phyloP scores from a whole-genome alignment of 2,888 invertebrate genomes.

The Diplolepis rosae region DNA sequence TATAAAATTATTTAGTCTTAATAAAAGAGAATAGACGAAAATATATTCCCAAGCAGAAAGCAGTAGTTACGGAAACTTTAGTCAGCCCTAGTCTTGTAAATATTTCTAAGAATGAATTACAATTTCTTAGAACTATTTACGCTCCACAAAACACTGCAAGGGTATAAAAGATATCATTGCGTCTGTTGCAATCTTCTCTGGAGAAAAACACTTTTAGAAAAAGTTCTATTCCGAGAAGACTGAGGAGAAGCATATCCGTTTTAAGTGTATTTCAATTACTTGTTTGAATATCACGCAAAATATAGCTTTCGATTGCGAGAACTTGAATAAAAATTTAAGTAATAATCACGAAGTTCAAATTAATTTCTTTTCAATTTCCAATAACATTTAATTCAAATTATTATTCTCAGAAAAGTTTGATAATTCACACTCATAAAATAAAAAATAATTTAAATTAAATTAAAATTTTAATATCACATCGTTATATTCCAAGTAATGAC shows the following conservation, averaged over 20 bases:
- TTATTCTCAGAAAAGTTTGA: too few species aligned
- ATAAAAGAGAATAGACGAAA: too few species aligned
- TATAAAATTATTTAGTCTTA: too few species aligned
- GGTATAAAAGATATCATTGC: conserved; percentile 18
- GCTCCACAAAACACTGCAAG: neutral
- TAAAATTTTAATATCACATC: too few species aligned
- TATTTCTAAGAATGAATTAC: neutral
- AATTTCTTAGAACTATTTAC: neutral
- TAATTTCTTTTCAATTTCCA: neutral
- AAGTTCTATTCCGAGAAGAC: conserved; percentile 9
- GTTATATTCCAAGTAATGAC: too few species aligned
- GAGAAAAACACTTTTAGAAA: conserved; percentile 7
- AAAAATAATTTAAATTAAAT: too few species aligned
- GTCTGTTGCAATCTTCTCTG: neutral
- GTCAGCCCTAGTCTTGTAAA: neutral
- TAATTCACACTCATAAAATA: too few species aligned
- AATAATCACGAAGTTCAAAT: neutral
- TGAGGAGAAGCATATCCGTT: neutral
- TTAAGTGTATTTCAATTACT: conserved; percentile 12
- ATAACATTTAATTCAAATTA: neutral
- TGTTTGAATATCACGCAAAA: neutral
- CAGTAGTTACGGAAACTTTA: conserved; percentile 3
- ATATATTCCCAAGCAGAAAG: conserved; percentile 15
- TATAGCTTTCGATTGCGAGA: neutral
- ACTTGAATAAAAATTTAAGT: neutral